A percentile compares a stretch with the other conserved stretches of the same genome.
These are phyloP conservation scores for Solenopsis fugax DNA, from an alignment of 1,140 invertebrate species.

Conservation along the genomic window DNA sequence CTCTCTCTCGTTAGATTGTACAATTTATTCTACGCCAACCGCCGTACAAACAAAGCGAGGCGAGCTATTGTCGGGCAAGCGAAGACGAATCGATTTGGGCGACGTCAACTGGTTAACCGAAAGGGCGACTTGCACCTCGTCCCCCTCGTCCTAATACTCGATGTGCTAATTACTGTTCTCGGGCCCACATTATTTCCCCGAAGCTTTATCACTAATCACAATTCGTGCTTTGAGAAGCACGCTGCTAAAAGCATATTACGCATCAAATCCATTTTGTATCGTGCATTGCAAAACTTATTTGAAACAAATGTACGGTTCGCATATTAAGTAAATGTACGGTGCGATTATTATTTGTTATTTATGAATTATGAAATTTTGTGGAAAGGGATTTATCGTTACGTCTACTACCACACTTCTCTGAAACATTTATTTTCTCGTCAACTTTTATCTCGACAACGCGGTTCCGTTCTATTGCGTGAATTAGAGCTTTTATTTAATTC, in stretches of 20 bases:
- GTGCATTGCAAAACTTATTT: background rate
- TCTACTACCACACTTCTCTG: background rate
- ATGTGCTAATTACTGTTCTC: slow-evolving; percentile 47
- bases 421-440: background rate
- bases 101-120: background rate
- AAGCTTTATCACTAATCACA: background rate
- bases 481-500: slow-evolving; percentile 15
- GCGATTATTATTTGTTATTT: background rate
- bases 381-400: background rate
- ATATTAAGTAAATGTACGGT: background rate
- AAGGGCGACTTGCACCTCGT: background rate
- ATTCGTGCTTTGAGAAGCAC: background rate
- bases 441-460: background rate
- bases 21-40: slow-evolving; percentile 61
- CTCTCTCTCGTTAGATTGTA: slow-evolving; percentile 53
- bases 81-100: slow-evolving; percentile 56
- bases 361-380: background rate
- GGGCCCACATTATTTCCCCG: background rate
- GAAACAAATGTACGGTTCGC: background rate
- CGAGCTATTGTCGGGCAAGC: slow-evolving; percentile 24
- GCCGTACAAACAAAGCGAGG: slow-evolving; percentile 40
- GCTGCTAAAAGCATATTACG: background rate
- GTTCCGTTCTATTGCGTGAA: background rate
- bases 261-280: background rate
- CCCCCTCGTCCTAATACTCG: slow-evolving; percentile 10